Evolutionary conservation across 2,113 vertebrate species (phyloP).

Genomic region (Prinia subflava): DNA sequence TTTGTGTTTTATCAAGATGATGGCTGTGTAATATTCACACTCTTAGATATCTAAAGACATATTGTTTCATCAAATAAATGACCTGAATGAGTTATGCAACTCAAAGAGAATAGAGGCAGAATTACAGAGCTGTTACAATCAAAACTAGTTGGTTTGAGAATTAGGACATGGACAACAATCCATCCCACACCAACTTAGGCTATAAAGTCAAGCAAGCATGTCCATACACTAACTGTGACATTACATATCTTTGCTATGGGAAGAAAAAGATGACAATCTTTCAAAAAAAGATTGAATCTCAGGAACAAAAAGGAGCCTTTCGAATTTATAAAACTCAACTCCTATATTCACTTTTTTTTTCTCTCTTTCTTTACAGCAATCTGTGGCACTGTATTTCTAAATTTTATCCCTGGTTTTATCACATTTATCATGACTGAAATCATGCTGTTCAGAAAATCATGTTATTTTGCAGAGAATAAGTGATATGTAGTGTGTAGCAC

Average conservation of each 20-base stretch:
- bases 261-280: neutral
- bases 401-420: neutral
- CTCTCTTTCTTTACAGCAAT: neutral
- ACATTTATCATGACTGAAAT: neutral
- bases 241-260: neutral
- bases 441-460: neutral
- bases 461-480: neutral
- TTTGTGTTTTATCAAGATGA: neutral
- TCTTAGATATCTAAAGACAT: neutral
- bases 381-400: neutral
- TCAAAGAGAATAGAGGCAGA: neutral
- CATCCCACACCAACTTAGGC: rapidly evolving
- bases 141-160: neutral
- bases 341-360: neutral
- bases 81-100: neutral
- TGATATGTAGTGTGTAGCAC: neutral
- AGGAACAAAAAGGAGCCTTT: neutral
- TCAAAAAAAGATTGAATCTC: neutral
- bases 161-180: neutral
- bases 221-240: neutral
- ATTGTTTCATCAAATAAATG: neutral
- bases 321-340: neutral
- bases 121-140: neutral
- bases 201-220: neutral
- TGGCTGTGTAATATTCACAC: neutral